Base-by-base conservation (phyloP, 2,888 invertebrate genomes). In the Orthosia incerta region DNA sequence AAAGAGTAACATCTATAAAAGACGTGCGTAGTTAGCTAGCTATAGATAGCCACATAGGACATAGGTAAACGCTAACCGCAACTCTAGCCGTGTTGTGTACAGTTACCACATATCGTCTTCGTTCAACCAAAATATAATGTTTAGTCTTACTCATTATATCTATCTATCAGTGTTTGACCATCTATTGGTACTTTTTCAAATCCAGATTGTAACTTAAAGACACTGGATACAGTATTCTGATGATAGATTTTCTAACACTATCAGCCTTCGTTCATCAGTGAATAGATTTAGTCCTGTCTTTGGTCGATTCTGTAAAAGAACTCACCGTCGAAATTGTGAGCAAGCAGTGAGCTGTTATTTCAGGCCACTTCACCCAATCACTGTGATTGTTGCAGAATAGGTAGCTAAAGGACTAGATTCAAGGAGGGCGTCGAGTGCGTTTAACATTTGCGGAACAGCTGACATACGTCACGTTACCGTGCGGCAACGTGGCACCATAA, bases 51-150 rank as follows among this genome's bases (percentile, higher is more conserved):
- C n/a, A 13, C 31, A 57, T 26, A 2, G 48, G 15, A 23, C 45
- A 39, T 26, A 45, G 50, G 62, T 74, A 18, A 50, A 62, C 20
- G 51, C 1, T 75, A 56, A 26, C 76, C 81, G 20, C 60, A 65
- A 46, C 51, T 77, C 61, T 53, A 65, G 16, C 5, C 31, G 65
- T 62, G 65, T 77, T 75, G 62, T 26, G 65, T 53, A 66, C 76
- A 81, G 56, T 61, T n/a, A 81, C 81, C 76, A 53, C 51, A 57
- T 26, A 65, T 51, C 20, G 64, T 50, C 60, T 50, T 46, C 20
- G 55, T 51, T 46, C 51, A 39, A 74, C 51, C 64, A 31, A 60
- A 75, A 56, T 61, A 20, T 3, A 53, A 56, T 26, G 61, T 39
- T 80, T 51, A 61, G 23, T 56, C 23, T 61, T 46, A 64, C 39